These are phyloP conservation scores for Astreopora myriophthalma DNA, from an alignment of 64 coral and sea anemone genomes.

Conservation along the genomic window DNA sequence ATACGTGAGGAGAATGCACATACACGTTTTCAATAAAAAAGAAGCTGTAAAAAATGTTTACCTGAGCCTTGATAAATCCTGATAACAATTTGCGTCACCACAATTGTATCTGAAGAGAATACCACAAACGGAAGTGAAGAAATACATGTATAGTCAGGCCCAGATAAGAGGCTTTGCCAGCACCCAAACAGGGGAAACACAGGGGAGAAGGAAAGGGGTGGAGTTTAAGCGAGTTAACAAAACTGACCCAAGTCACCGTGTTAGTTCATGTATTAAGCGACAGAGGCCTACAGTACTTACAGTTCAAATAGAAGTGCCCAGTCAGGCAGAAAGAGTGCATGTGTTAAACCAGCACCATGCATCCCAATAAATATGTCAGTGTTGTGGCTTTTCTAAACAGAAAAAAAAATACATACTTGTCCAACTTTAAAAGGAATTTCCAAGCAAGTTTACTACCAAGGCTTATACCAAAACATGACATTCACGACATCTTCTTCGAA, in stretches of 20 bases:
- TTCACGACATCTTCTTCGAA: background rate
- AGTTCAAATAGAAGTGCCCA: slow-evolving; percentile 95
- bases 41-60: background rate
- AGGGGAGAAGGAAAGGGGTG: background rate
- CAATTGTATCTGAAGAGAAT: slow-evolving; percentile 80
- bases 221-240: background rate
- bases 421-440: background rate
- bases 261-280: no score
- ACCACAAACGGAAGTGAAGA: background rate
- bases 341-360: slow-evolving; percentile 92
- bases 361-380: slow-evolving; percentile 96
- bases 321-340: slow-evolving; percentile 88
- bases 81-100: slow-evolving; percentile 85
- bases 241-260: background rate
- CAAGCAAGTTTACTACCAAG: no score
- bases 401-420: slow-evolving; percentile 4
- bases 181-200: no score
- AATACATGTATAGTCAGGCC: no score
- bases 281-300: slow-evolving; percentile 56
- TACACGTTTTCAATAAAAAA: no score
- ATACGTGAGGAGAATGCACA: no score
- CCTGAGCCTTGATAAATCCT: slow-evolving; percentile 85
- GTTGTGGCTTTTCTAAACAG: slow-evolving; percentile 80
- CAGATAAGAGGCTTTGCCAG: no score
- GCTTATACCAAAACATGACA: background rate